Evolutionary conservation across 2,888 invertebrate species (phyloP).

Genomic region (Stenodera caucasica): DNA sequence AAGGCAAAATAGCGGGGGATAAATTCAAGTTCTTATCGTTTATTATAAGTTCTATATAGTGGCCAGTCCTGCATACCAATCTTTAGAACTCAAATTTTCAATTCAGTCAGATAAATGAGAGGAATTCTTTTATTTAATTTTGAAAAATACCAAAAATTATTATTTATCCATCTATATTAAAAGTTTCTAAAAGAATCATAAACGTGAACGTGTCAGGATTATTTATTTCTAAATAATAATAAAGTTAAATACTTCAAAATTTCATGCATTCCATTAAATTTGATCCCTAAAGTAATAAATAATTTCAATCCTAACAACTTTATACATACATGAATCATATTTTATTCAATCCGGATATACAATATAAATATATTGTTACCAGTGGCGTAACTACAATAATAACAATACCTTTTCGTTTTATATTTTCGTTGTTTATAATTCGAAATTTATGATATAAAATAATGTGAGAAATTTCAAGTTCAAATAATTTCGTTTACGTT

Average conservation of each 20-base stretch:
- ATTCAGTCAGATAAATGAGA: not conserved
- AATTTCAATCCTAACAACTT: not conserved
- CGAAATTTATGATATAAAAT: too few relatives aligned
- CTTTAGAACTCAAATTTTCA: not conserved
- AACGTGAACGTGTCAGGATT: not conserved
- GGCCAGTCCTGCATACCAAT: slow-evolving; percentile 1
- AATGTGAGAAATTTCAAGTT: not conserved
- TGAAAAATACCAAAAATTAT: not conserved
- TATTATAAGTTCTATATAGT: not conserved
- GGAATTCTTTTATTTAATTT: not conserved
- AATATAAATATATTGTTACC: not conserved
- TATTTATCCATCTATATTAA: too few relatives aligned
- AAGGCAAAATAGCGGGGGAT: slow-evolving; percentile 5
- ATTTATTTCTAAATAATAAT: not conserved
- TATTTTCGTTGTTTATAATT: too few relatives aligned
- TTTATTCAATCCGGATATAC: not conserved
- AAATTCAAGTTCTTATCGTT: slow-evolving; percentile 8
- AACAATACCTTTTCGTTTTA: too few relatives aligned
- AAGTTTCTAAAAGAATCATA: not conserved
- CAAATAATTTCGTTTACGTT: not conserved
- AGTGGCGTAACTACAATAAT: not conserved
- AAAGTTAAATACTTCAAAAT: not conserved
- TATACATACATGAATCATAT: not conserved
- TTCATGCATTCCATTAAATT: slow-evolving; percentile 3
- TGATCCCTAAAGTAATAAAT: slow-evolving; percentile 3